Evolutionary conservation across 2,797 vertebrate genomes (phyloP), one percentile per base, ranked within the genome.

Genomic region (Mycteria americana): DNA sequence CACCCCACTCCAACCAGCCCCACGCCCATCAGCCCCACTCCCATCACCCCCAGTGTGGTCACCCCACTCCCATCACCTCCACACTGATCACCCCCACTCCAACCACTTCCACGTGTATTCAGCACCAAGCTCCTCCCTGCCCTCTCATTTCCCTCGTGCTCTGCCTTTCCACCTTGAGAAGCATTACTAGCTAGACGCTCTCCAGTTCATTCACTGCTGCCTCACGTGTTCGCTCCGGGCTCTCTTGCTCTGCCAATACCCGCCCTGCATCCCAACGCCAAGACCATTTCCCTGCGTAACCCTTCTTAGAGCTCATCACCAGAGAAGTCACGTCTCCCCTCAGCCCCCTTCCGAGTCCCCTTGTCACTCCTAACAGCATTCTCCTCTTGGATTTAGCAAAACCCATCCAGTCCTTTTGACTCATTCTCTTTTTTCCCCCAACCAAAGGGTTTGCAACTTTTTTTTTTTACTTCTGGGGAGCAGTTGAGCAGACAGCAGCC

Each of bases 191-290:
- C 27, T 8, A 7, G 31, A 41, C 18, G 23, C 46, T 65, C 51
- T 79, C 70, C 31, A 53, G 59, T 23, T 77, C 59, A 27, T 27
- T 56, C 56, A 27, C 23, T 31, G 27, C 35, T 65, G 1, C 2
- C 43, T 54, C 63, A 35, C 3, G 1, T 23, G 37, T 24, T 65
- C 0, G 2, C 69, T 35, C 24, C 0, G 4, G 59, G 21, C 33
- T 73, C 41, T 45, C 77, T 31, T 51, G 22, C 37, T 35, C 46
- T 56, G n/a, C 65, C 67, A 28, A 18, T 21, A 27, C 14, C 18
- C 78, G 41, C 33, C 28, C 46, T 18, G 43, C 28, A 39, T 15
- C 50, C 43, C 78, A 57, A 27, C 1, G 4, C 43, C 59, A 67
- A 37, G 45, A 19, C 25, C 51, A 24, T 41, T 57, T 48, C n/a